These are phyloP conservation scores for Chamaea fasciata DNA, from an alignment of 2,113 vertebrate genomes.

Conservation along the genomic window DNA sequence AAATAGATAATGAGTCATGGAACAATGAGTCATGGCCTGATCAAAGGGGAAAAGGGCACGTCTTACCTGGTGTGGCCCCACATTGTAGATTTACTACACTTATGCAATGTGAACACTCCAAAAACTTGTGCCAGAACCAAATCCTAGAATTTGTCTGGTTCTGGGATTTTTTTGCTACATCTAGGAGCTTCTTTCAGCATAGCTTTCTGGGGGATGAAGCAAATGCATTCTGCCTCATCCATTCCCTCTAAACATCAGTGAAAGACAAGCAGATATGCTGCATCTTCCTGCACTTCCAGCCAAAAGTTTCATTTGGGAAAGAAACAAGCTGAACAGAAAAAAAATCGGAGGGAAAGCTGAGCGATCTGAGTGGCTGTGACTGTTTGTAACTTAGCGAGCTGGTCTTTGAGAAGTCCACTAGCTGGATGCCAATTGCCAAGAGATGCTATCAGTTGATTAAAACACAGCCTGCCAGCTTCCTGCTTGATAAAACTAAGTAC, in stretches of 20 bases:
- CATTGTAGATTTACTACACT: neutral
- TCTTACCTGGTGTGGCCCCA: neutral
- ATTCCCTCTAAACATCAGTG: neutral
- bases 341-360: neutral
- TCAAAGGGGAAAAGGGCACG: neutral
- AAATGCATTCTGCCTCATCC: neutral
- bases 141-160: neutral
- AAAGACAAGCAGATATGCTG: neutral
- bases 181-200: neutral
- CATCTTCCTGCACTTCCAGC: neutral
- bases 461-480: constrained; percentile 71
- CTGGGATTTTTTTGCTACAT: neutral
- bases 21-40: neutral
- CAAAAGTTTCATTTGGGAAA: neutral
- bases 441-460: constrained; percentile 80
- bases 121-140: neutral
- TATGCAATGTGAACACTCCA: neutral
- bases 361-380: neutral
- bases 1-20: neutral
- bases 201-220: neutral
- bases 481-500: constrained; percentile 64
- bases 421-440: constrained; percentile 55
- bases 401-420: constrained; percentile 50
- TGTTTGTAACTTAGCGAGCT: neutral
- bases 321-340: neutral